Conservation (phyloP, 2,888 invertebrate genomes). For the Miltochrista miniata region DNA sequence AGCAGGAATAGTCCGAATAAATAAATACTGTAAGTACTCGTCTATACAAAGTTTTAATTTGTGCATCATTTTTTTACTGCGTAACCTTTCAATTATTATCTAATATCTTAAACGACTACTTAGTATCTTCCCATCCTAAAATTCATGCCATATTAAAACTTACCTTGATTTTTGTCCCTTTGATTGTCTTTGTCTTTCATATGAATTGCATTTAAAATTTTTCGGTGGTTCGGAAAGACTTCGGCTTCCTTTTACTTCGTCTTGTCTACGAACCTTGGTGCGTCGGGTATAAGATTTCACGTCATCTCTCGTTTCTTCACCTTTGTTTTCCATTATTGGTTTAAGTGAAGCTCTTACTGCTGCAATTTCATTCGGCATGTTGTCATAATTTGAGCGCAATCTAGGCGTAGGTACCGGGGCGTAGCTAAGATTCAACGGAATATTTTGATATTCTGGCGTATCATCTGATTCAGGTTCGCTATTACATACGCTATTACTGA, state of each 20-base stretch:
- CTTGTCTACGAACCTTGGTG: constrained; percentile 52
- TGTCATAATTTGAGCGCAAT: constrained; percentile 57
- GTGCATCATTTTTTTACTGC: no score
- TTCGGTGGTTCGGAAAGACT: constrained; percentile 72
- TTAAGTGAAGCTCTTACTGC: constrained; percentile 48
- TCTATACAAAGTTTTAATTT: no score
- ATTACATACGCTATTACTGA: constrained; percentile 70
- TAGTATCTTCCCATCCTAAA: not conserved
- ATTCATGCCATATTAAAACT: constrained; percentile 8
- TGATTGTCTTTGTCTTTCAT: constrained; percentile 33
- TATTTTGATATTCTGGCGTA: constrained; percentile 68
- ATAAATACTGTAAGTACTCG: no score
- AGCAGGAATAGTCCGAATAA: no score
- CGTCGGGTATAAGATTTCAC: constrained; percentile 42
- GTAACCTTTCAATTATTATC: no score
- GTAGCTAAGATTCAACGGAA: constrained; percentile 56
- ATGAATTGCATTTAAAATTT: constrained; percentile 24
- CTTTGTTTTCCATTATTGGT: constrained; percentile 62
- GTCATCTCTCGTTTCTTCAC: constrained; percentile 30
- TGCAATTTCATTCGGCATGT: constrained; percentile 45
- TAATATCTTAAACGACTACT: no score
- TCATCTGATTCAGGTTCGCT: constrained; percentile 77
- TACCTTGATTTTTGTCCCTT: constrained; percentile 39
- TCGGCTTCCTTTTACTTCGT: constrained; percentile 46
- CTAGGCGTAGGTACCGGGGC: constrained; percentile 66